Evolutionary conservation across 2,113 vertebrate species (phyloP).

Genomic region (Colius striatus): DNA sequence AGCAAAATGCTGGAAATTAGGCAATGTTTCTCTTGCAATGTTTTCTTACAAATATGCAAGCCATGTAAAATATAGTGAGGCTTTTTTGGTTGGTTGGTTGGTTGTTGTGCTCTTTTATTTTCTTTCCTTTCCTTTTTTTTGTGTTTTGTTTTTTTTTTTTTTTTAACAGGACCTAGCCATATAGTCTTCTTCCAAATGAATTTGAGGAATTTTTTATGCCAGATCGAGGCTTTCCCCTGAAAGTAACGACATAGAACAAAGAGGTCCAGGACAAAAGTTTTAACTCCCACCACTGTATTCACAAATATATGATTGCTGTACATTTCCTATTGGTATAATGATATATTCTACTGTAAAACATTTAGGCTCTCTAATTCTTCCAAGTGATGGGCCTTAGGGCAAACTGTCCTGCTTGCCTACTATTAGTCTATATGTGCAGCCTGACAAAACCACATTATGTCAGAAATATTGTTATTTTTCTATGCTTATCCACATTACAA

Average conservation of each 20-base stretch:
- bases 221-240: neutral
- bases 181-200: neutral
- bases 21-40: neutral
- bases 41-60: neutral
- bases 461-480: neutral
- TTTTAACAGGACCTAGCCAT: neutral
- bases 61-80: neutral
- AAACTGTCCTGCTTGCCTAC: neutral
- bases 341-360: neutral
- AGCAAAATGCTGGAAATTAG: neutral
- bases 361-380: neutral
- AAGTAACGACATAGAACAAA: neutral
- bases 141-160: neutral
- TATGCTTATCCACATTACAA: neutral
- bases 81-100: too few species aligned
- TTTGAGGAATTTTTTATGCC: neutral
- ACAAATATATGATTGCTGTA: neutral
- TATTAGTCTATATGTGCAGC: neutral
- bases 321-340: rapidly evolving
- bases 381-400: neutral
- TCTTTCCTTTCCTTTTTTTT: neutral
- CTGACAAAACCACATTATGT: neutral
- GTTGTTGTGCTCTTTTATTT: rapidly evolving
- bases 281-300: neutral
- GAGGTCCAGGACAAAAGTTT: neutral